Base-by-base conservation (phyloP, 2,888 invertebrate genomes). In the Lomographa bimaculata region DNA sequence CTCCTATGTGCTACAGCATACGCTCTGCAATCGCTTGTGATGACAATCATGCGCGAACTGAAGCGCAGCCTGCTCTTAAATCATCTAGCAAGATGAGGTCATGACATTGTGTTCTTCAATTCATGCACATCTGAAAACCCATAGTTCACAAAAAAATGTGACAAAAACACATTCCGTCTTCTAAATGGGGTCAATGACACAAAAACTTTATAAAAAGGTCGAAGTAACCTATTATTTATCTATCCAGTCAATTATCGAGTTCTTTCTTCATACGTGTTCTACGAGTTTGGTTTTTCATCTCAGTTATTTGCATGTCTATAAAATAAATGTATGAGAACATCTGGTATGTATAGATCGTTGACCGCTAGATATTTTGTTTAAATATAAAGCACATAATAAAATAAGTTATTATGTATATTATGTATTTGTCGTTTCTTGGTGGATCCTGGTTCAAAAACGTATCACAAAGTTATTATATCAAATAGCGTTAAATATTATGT, bases 101-200 rank as follows among this genome's bases (percentile, higher is more conserved):
- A 42, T 36, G 54, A 54, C 55, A 46, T 33, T 37, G 35, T 39
- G 27, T 24, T 42, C 29, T 38, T 35, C 37, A 43, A 35, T 25
- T 43, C 47, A 50, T 47, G 52, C 41, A 52, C 44, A 46, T 58
- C 50, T 42, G 25, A 47, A 52, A 57, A 50, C 49, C 24, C 21
- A 32, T 12, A 9, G 18, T 10, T 1, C 2, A 26, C 17, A 25
- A 34, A 23, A 32, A 21, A 7, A 5, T 28, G 9, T 14, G 3
- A 14, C 14, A 14, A 14, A 14, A 14, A 9, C 30, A 40, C 14
- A 19, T 10, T 43, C 27, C 39, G 44, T 47, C 39, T 41, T 33
- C 12, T 27, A 33, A 63, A 60, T 52, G 39, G 43, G 64, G 60
- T 60, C 63, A 63, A 50, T 60, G 64, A 57, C 62, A 59, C 45